Percentiles rank a stretch among this genome's conserved stretches.
phyloP scores from a whole-genome alignment of 2,797 vertebrate species.

The Hybognathus amarus region DNA sequence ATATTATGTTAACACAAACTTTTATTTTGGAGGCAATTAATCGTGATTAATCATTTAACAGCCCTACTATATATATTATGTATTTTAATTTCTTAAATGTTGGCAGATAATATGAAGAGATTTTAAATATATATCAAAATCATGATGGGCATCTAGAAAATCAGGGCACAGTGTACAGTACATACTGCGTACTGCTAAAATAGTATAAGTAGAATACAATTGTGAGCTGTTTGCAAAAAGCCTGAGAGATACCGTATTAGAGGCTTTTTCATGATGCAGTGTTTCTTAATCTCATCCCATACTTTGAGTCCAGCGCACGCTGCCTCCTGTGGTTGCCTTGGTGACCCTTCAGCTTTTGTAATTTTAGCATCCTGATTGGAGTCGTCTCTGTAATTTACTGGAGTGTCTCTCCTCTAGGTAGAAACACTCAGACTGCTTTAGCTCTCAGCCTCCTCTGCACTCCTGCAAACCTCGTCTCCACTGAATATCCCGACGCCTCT shows the following conservation, averaged over 20 bases:
- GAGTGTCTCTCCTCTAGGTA: conserved; percentile 72
- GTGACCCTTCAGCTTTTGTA: conserved; percentile 71
- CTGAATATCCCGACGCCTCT: neutral
- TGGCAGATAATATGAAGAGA: neutral
- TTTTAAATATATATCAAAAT: neutral
- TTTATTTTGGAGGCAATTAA: no score
- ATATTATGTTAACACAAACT: no score
- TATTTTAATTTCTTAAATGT: neutral
- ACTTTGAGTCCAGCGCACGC: conserved; percentile 30
- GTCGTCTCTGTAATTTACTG: conserved; percentile 72
- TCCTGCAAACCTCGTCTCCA: neutral
- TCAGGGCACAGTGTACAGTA: neutral
- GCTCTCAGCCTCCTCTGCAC: conserved; percentile 40
- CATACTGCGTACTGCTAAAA: neutral
- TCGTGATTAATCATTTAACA: no score
- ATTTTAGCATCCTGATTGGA: conserved; percentile 80
- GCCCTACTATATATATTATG: neutral
- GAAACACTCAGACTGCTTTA: conserved; percentile 58
- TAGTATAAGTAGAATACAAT: neutral
- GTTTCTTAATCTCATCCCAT: neutral
- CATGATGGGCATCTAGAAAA: neutral
- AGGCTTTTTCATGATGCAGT: neutral
- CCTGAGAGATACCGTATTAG: neutral
- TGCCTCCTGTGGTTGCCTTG: conserved; percentile 72
- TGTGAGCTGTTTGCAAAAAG: neutral